Conservation (phyloP, 2,888 invertebrate species). For the Prosopocoilus inquinatus region DNA sequence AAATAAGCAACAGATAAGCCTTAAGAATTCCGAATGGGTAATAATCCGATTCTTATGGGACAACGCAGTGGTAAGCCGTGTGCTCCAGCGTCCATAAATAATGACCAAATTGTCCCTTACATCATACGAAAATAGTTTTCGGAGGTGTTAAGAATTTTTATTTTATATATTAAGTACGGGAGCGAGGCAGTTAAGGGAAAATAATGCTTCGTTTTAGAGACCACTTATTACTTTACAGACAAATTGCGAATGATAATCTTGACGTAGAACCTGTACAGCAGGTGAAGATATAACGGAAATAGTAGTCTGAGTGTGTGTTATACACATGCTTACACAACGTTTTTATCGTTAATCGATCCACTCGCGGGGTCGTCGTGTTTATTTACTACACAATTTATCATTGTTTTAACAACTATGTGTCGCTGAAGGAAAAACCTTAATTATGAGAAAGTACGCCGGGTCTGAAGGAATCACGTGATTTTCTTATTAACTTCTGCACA, state of each 20-base stretch:
- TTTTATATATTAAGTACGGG: conserved; percentile 25
- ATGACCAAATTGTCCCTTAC: conserved; percentile 30
- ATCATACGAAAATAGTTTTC: conserved; percentile 25
- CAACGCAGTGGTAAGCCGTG: conserved; percentile 26
- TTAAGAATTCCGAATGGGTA: conserved; percentile 25
- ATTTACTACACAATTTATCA: conserved; percentile 22
- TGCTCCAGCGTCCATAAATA: conserved; percentile 28
- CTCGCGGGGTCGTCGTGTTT: conserved; percentile 22
- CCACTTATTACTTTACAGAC: conserved; percentile 26
- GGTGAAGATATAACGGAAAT: conserved; percentile 33
- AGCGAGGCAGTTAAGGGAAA: conserved; percentile 28
- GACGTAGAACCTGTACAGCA: conserved; percentile 29
- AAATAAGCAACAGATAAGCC: conserved; percentile 22
- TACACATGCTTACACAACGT: conserved; percentile 35
- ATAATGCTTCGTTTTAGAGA: conserved; percentile 19
- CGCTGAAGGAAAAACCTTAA: background rate
- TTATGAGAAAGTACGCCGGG: too few relatives aligned
- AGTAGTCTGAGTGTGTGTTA: conserved; percentile 31
- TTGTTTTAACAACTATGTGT: conserved; percentile 17
- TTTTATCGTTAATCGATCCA: conserved; percentile 37
- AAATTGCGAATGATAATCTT: conserved; percentile 28
- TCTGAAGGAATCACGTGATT: too few relatives aligned
- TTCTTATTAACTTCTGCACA: too few relatives aligned
- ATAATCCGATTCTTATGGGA: conserved; percentile 30
- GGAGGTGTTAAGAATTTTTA: conserved; percentile 33